A percentile compares a stretch with the other conserved stretches of the same genome.
Conservation (phyloP, 2,113 vertebrate genomes). For the Acrocephalus kingi region DNA sequence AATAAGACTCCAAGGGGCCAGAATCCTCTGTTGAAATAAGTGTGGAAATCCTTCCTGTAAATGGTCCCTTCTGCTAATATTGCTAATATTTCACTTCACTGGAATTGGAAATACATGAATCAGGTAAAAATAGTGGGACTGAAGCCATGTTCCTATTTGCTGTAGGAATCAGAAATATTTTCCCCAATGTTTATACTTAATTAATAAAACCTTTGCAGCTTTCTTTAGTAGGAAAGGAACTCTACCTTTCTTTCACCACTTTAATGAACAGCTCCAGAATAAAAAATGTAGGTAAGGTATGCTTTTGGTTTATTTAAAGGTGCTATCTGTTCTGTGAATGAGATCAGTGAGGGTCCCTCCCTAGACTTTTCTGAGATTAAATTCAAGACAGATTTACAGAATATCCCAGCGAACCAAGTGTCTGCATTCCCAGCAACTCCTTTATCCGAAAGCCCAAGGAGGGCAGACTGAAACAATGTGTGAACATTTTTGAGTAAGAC, state of each 20-base stretch:
- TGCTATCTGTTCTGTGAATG: neutral
- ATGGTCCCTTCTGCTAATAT: neutral
- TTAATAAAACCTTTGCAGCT: neutral
- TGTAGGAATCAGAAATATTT: neutral
- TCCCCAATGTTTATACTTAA: neutral
- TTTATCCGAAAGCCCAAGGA: neutral
- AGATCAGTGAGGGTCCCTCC: neutral
- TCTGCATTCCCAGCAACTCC: neutral
- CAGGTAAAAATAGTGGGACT: neutral
- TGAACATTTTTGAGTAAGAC: neutral
- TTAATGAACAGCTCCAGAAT: neutral
- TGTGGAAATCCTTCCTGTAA: neutral
- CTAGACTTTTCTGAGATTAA: neutral
- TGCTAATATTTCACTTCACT: neutral
- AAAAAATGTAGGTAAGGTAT: neutral
- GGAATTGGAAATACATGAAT: neutral
- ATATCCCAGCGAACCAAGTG: neutral
- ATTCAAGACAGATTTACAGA: neutral
- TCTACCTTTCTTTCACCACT: neutral
- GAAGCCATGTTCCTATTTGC: neutral
- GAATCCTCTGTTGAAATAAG: neutral
- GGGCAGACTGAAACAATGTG: neutral
- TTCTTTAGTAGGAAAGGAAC: neutral
- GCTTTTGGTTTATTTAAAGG: neutral
- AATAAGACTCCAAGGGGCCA: neutral